These are phyloP conservation scores for Aleiodes sp. DNA, from an alignment of 1,140 invertebrate genomes.

Conservation along the genomic window DNA sequence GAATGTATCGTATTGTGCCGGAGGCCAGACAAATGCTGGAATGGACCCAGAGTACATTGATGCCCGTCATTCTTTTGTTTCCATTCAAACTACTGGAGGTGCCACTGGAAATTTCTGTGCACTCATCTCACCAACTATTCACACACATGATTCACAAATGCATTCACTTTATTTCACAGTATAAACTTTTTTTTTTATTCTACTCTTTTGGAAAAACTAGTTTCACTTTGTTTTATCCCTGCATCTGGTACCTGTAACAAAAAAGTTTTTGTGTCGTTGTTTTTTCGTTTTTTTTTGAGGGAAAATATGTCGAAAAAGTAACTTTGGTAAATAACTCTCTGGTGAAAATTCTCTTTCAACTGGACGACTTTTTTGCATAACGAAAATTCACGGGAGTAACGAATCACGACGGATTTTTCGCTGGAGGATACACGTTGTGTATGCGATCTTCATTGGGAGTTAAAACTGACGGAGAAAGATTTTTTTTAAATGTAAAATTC, in stretches of 20 bases:
- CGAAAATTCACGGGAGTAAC: background rate
- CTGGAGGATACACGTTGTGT: background rate
- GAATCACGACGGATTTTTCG: background rate
- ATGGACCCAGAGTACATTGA: constrained; percentile 22
- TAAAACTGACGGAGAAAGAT: too few relatives aligned
- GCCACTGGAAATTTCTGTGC: constrained; percentile 8
- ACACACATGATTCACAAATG: constrained; percentile 16
- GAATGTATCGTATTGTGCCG: constrained; percentile 16
- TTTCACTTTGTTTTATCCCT: background rate
- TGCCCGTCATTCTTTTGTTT: constrained; percentile 30
- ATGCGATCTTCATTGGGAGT: too few relatives aligned
- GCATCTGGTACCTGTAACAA: background rate
- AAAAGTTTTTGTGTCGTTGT: too few relatives aligned
- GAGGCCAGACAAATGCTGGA: constrained; percentile 25
- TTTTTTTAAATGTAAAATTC: too few relatives aligned
- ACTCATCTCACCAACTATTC: constrained; percentile 16
- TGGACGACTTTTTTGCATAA: background rate
- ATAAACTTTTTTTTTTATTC: background rate
- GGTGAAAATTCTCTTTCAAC: background rate
- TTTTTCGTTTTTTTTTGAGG: background rate
- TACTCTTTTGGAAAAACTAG: background rate
- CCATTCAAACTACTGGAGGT: constrained; percentile 30
- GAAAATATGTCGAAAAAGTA: background rate
- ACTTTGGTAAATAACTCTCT: background rate
- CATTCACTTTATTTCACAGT: background rate